Evolutionary conservation across 2,113 vertebrate genomes (phyloP).

Genomic region (Neogale vison): DNA sequence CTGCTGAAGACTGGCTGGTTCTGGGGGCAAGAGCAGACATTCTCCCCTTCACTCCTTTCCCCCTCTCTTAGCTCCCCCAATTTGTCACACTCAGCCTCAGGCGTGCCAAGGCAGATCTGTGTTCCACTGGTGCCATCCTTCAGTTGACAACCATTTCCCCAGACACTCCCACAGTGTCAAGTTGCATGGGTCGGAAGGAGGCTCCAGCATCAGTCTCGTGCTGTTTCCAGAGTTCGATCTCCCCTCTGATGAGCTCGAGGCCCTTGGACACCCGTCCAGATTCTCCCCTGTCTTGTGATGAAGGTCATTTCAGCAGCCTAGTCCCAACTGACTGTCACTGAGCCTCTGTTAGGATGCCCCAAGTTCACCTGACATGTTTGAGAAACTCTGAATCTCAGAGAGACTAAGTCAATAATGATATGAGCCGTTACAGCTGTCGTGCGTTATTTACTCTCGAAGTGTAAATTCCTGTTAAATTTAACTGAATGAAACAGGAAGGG

Average conservation of each 20-base stretch:
- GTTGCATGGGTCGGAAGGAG: background rate
- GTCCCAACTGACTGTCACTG: background rate
- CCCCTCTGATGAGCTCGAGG: background rate
- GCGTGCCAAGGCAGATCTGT: background rate
- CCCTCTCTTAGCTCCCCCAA: rapidly evolving
- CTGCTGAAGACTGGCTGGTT: background rate
- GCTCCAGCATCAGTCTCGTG: background rate
- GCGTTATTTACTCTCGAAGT: background rate
- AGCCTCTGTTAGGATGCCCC: background rate
- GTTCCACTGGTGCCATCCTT: background rate
- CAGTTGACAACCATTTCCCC: background rate
- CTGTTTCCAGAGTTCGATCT: background rate
- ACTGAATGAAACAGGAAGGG: background rate
- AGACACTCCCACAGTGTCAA: background rate
- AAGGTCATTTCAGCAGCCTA: background rate
- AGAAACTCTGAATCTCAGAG: background rate
- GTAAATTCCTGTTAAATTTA: background rate
- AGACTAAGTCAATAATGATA: background rate
- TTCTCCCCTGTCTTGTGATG: background rate
- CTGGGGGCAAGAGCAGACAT: background rate
- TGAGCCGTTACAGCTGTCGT: background rate
- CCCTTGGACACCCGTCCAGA: background rate
- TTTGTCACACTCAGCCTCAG: background rate
- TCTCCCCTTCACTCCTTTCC: background rate
- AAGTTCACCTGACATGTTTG: background rate